Conservation (phyloP, 1,140 invertebrate genomes). For the Apolygus lucorum region DNA sequence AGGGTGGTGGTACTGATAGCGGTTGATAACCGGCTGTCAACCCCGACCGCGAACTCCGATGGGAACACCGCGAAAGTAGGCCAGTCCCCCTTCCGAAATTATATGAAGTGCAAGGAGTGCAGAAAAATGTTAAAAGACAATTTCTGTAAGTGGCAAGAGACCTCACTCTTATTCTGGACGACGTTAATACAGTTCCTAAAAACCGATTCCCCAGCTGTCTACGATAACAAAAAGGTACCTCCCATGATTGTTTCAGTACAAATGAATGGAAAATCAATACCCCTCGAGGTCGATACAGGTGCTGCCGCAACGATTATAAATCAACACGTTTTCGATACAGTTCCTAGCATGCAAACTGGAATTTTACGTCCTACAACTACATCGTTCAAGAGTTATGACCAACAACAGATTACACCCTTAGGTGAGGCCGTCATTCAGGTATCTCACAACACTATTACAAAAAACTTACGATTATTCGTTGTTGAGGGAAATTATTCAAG, state of each 20-base stretch:
- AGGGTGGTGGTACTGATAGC: too few relatives aligned
- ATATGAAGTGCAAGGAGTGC: too few relatives aligned
- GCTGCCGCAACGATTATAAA: background rate
- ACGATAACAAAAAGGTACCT: background rate
- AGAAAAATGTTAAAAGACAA: too few relatives aligned
- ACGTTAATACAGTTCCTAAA: too few relatives aligned
- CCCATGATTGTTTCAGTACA: background rate
- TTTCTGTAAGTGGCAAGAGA: too few relatives aligned
- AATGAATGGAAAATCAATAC: background rate
- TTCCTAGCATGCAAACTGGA: constrained; percentile 1
- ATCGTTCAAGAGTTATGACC: constrained; percentile 2
- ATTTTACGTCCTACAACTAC: background rate
- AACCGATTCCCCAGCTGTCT: too few relatives aligned
- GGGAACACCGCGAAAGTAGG: too few relatives aligned
- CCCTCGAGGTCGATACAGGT: constrained; percentile 2
- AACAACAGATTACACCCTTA: background rate
- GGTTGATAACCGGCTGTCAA: too few relatives aligned
- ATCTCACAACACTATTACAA: background rate
- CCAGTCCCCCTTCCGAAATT: too few relatives aligned
- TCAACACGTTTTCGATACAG: background rate
- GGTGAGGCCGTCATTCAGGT: constrained; percentile 2
- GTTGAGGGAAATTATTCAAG: background rate
- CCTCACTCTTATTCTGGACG: too few relatives aligned
- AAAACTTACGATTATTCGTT: constrained; percentile 1
- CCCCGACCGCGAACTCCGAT: too few relatives aligned